phyloP scores from a whole-genome alignment of 2,888 invertebrate species.

The Agonopterix subpropinquella region DNA sequence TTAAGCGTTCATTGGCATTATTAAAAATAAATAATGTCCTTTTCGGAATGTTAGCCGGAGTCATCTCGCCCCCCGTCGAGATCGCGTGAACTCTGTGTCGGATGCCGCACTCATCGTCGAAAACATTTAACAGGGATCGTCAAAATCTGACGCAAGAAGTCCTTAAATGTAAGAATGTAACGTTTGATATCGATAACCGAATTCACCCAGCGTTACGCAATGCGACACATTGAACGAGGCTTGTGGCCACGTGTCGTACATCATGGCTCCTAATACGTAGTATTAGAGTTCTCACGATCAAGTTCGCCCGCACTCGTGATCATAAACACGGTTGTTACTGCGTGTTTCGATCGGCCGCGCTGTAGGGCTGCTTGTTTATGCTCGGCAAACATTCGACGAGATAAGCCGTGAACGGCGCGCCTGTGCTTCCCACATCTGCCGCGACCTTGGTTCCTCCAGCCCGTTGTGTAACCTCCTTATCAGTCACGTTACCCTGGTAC shows the following conservation, averaged over 20 bases:
- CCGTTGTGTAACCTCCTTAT: constrained; percentile 67
- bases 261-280: constrained; percentile 42
- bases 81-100: constrained; percentile 59
- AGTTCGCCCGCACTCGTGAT: constrained; percentile 54
- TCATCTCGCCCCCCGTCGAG: constrained; percentile 64
- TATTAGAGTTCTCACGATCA: constrained; percentile 54
- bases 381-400: constrained; percentile 47
- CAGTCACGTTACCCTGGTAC: constrained; percentile 61
- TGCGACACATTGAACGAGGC: constrained; percentile 29
- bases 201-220: constrained; percentile 33
- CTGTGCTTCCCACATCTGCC: constrained; percentile 72
- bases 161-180: constrained; percentile 4
- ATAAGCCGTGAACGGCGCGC: constrained; percentile 64
- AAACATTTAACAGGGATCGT: constrained; percentile 17
- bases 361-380: constrained; percentile 57
- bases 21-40: constrained; percentile 65
- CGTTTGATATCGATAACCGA: constrained; percentile 21
- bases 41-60: constrained; percentile 57
- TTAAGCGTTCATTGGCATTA: constrained; percentile 65
- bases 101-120: constrained; percentile 32
- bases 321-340: constrained; percentile 16
- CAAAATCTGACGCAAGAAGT: constrained; percentile 11
- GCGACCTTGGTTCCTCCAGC: constrained; percentile 66
- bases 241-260: constrained; percentile 50
- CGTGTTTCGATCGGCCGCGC: constrained; percentile 32